Evolutionary conservation across 2,888 invertebrate species (phyloP), one percentile per base, ranked within the genome.

Genomic region (Tetranychus piercei): DNA sequence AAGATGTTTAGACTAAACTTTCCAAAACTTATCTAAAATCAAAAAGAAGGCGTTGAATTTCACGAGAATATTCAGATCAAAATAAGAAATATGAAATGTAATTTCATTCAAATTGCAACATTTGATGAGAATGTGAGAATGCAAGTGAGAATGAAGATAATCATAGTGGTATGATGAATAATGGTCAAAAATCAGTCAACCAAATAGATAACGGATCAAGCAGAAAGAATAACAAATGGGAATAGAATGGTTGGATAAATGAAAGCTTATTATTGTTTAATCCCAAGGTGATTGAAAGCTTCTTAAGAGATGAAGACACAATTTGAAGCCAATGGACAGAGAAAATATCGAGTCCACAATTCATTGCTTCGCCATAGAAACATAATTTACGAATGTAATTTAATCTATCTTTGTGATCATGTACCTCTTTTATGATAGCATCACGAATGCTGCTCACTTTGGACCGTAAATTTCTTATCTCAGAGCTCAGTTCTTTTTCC

Each of bases 371-470:
- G 34, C 34, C 34, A 34, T 34, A 34, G 34, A 34, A 5, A 34
- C 34, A 1, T 23, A 34, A 34, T 34, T 34, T 34, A 4, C 3
- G 4, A 34, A 34, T 34, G 34, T 34, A 3, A 34, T 34, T 34
- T 5, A 34, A 34, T 34, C 34, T 34, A 34, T 34, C 34, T 4
- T 34, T 34, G 34, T 34, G 34, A 34, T 34, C 5, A 34, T 34
- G 34, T 34, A 64, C 90, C 80, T 92, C 91, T 79, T 89, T 87
- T 71, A 90, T 83, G 79, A 92, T 87, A 82, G 90, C 91, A 83
- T 92, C 92, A 76, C 92, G 86, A 11, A 91, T 90, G 64, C 90
- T 92, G 79, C 90, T 91, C 1, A 92, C 90, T 79, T 82, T 81
- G 64, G 82, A 82, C 75, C 82, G 90, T 78, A 93, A 69, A 15